Percentiles rank a stretch among this genome's conserved stretches.
These are phyloP conservation scores for Tetrapedia diversipes DNA, from an alignment of 2,888 invertebrate genomes.

Conservation along the genomic window DNA sequence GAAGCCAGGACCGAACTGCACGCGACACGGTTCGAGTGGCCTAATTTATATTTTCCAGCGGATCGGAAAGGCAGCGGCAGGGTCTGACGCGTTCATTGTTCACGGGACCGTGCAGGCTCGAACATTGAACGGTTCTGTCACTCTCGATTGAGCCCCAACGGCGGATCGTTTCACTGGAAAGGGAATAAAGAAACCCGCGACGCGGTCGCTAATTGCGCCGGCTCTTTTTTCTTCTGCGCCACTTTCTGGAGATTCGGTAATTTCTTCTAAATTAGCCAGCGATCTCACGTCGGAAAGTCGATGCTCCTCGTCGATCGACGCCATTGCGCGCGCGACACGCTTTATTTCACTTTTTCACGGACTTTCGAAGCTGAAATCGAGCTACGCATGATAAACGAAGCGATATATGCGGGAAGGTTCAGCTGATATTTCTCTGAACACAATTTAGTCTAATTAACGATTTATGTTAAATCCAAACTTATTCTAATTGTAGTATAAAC, in stretches of 20 bases:
- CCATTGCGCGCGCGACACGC: slow-evolving; percentile 3
- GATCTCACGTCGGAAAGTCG: slow-evolving; percentile 15
- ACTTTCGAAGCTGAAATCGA: slow-evolving; percentile 23
- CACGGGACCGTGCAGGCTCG: slow-evolving; percentile 58
- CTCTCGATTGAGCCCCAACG: slow-evolving; percentile 62
- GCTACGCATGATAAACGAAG: too few relatives aligned
- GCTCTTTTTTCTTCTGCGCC: slow-evolving; percentile 15
- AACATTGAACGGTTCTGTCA: slow-evolving; percentile 63
- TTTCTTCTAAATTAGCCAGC: slow-evolving; percentile 13
- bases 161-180: slow-evolving; percentile 55
- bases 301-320: background rate
- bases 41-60: slow-evolving; percentile 80
- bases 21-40: slow-evolving; percentile 67
- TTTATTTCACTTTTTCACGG: slow-evolving; percentile 31
- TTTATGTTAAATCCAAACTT: too few relatives aligned
- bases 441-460: too few relatives aligned
- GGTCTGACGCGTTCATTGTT: slow-evolving; percentile 82
- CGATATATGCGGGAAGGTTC: too few relatives aligned
- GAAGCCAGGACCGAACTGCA: slow-evolving; percentile 74
- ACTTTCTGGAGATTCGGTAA: slow-evolving; percentile 47
- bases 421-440: too few relatives aligned
- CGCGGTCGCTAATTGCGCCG: slow-evolving; percentile 15
- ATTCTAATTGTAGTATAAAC: too few relatives aligned
- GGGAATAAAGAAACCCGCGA: slow-evolving; percentile 47
- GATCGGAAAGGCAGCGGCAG: slow-evolving; percentile 80